Conservation (phyloP, 2,113 vertebrate species). For the Camelus bactrianus region DNA sequence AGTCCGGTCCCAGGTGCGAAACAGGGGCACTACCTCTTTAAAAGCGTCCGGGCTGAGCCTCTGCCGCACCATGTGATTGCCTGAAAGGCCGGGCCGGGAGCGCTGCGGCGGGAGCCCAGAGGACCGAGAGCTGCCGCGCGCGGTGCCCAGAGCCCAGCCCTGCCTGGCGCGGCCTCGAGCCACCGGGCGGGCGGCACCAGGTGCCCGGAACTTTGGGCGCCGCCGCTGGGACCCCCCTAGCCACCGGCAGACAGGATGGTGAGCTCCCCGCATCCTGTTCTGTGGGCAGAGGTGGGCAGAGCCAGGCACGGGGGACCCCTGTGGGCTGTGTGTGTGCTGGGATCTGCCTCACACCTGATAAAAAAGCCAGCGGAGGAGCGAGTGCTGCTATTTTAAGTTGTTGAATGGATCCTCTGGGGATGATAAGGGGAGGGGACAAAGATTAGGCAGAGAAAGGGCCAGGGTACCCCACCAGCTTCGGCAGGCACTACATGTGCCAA, state of each 20-base stretch:
- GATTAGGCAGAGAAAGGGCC: constrained; percentile 26
- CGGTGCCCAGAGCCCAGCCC: constrained; percentile 68
- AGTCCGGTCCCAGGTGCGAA: constrained; percentile 72
- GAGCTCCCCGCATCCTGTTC: constrained; percentile 60
- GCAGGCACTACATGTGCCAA: neutral
- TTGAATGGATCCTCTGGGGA: constrained; percentile 42
- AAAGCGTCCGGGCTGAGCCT: constrained; percentile 74
- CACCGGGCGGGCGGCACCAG: neutral
- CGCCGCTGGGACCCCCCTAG: constrained; percentile 44
- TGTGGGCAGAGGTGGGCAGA: constrained; percentile 54
- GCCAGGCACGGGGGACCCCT: constrained; percentile 18
- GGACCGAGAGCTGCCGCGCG: constrained; percentile 58
- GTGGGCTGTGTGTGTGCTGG: neutral
- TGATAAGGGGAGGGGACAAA: constrained; percentile 54
- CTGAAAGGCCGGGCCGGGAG: constrained; percentile 78
- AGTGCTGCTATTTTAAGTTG: constrained; percentile 76
- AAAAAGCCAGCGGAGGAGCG: constrained; percentile 11
- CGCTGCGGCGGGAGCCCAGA: constrained; percentile 75
- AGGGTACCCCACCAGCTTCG: neutral
- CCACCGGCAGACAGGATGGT: constrained; percentile 68
- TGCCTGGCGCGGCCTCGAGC: constrained; percentile 26
- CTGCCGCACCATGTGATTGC: constrained; percentile 81
- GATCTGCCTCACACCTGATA: constrained; percentile 71
- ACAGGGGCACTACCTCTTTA: constrained; percentile 78
- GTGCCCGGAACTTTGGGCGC: constrained; percentile 56